Evolutionary conservation across 2,797 vertebrate species (phyloP).

Genomic region (Myiotriccus ornatus): DNA sequence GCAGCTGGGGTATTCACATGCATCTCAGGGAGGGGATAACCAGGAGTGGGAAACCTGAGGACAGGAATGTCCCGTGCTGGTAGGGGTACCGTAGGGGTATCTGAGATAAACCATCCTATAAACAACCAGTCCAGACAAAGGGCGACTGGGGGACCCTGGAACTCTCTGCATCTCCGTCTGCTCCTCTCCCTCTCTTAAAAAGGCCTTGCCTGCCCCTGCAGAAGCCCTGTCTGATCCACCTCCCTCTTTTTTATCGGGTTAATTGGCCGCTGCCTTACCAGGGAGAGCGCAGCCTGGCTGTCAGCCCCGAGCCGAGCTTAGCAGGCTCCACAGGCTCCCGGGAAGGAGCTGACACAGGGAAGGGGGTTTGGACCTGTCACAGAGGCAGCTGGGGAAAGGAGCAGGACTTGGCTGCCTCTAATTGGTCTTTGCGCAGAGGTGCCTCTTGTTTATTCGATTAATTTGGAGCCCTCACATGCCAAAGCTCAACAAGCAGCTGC

Average conservation of each 20-base stretch:
- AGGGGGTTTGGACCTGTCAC: slow-evolving; percentile 55
- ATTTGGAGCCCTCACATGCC: slow-evolving; percentile 45
- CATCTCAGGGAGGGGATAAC: neutral
- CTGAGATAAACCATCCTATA: neutral
- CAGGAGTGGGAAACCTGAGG: neutral
- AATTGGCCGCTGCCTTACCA: neutral
- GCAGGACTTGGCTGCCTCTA: neutral
- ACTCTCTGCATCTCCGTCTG: neutral
- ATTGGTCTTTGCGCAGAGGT: slow-evolving; percentile 9
- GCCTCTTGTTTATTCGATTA: slow-evolving; percentile 54
- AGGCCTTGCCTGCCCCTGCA: neutral
- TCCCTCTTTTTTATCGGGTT: neutral
- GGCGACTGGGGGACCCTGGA: rapidly evolving
- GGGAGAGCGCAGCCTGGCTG: neutral
- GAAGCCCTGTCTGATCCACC: neutral
- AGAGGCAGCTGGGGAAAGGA: slow-evolving; percentile 23
- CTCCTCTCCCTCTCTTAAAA: neutral
- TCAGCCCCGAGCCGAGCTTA: neutral
- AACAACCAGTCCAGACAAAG: neutral
- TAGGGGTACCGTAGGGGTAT: rapidly evolving
- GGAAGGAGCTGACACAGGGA: neutral
- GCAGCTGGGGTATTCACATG: rapidly evolving
- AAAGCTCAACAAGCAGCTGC: neutral
- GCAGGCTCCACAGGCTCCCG: neutral
- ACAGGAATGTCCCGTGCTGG: rapidly evolving